These are phyloP conservation scores for Polydesmus complanatus DNA, from an alignment of 2,888 invertebrate species.

Conservation along the genomic window DNA sequence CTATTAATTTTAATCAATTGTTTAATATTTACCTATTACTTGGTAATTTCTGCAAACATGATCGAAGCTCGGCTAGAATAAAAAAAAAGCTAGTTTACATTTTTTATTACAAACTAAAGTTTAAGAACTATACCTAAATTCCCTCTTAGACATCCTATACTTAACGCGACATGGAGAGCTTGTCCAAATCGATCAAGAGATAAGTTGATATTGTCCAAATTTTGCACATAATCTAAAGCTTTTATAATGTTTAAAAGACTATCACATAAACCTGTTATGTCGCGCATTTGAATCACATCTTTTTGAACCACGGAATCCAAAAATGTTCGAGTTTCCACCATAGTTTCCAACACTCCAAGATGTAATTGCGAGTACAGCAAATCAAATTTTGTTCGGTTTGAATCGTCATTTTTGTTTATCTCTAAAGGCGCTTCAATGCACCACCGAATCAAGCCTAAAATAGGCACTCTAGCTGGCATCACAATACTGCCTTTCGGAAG, in stretches of 20 bases:
- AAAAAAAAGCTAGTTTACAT: background rate
- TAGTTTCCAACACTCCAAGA: constrained; percentile 41
- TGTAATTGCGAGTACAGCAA: constrained; percentile 52
- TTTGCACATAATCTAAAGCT: background rate
- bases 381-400: constrained; percentile 15
- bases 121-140: constrained; percentile 44
- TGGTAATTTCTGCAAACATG: background rate
- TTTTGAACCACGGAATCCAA: constrained; percentile 13
- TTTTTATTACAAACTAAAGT: background rate
- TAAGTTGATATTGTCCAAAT: constrained; percentile 38
- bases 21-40: constrained; percentile 4
- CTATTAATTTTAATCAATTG: background rate
- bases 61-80: constrained; percentile 1
- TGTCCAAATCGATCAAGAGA: constrained; percentile 67
- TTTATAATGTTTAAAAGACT: constrained; percentile 25
- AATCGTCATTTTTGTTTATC: background rate
- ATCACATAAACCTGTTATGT: constrained; percentile 17
- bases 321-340: constrained; percentile 12
- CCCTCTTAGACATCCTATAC: constrained; percentile 63
- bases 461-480: constrained; percentile 67
- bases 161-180: constrained; percentile 63
- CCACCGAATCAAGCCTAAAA: constrained; percentile 65
- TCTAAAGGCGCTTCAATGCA: constrained; percentile 48
- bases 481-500: constrained; percentile 65
- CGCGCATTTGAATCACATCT: constrained; percentile 20